A percentile compares a stretch with the other conserved stretches of the same genome.
These are phyloP conservation scores for Leptosomus discolor DNA, from an alignment of 2,113 vertebrate species.

Conservation along the genomic window DNA sequence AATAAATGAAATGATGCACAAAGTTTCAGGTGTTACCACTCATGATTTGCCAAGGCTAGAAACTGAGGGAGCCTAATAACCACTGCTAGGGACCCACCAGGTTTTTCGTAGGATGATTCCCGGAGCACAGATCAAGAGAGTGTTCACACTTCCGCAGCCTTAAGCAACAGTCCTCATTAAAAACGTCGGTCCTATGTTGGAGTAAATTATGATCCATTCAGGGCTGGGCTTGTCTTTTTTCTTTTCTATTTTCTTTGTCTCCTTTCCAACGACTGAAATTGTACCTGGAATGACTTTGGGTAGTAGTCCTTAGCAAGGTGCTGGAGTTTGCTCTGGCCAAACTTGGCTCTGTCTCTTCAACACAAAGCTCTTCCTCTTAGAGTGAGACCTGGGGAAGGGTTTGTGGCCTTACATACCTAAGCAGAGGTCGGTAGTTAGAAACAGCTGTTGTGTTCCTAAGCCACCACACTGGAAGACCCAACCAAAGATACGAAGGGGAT, in stretches of 20 bases:
- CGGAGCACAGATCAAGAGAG: background rate
- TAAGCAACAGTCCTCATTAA: background rate
- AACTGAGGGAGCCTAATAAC: background rate
- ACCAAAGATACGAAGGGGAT: background rate
- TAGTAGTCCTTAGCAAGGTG: background rate
- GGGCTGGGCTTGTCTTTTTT: background rate
- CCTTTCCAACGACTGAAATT: background rate
- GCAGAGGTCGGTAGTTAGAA: background rate
- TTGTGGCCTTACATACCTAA: background rate
- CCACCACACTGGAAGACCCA: background rate
- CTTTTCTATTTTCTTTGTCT: background rate
- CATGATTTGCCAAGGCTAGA: background rate
- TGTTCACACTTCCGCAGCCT: background rate
- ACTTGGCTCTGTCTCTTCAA: background rate
- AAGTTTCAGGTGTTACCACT: background rate
- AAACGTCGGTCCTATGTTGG: background rate
- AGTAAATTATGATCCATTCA: background rate
- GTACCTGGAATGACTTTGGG: background rate
- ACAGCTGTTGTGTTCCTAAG: background rate
- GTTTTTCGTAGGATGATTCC: background rate
- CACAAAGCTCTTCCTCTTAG: background rate
- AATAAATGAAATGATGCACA: conserved; percentile 9
- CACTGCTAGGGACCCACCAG: background rate
- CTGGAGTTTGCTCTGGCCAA: background rate
- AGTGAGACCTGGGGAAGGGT: background rate